Percentiles rank a stretch among this genome's conserved stretches.
Evolutionary conservation across 2,113 vertebrate species (phyloP).

Genomic region (Amblyornis subalaris): DNA sequence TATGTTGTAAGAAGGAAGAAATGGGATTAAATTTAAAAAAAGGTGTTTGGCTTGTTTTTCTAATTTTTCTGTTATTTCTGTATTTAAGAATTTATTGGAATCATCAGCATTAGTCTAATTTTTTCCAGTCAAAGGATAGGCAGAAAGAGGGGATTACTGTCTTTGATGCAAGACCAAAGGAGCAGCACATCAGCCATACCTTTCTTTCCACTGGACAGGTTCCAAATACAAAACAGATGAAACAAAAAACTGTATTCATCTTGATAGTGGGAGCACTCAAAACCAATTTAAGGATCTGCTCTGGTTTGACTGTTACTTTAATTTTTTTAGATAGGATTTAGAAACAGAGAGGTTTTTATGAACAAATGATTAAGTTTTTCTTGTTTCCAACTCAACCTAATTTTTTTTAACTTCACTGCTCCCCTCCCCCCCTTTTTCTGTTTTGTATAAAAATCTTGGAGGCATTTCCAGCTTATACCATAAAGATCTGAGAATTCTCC

Average conservation of each 20-base stretch:
- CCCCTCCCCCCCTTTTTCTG: too few relatives aligned
- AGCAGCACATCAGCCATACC: background rate
- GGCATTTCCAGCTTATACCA: background rate
- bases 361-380: background rate
- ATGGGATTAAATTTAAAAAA: background rate
- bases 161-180: background rate
- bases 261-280: background rate
- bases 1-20: background rate
- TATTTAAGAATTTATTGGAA: background rate
- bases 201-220: background rate
- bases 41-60: background rate
- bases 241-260: background rate
- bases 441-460: background rate
- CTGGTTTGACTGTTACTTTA: background rate
- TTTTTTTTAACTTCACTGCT: background rate
- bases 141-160: background rate
- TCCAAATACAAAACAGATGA: background rate
- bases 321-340: background rate
- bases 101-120: background rate
- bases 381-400: background rate
- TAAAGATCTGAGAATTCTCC: background rate
- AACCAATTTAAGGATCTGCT: background rate
- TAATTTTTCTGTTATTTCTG: background rate
- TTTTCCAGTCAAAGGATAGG: background rate
- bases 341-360: background rate